Base-by-base conservation (phyloP, 2,797 vertebrate genomes). In the Knipowitschia caucasica region DNA sequence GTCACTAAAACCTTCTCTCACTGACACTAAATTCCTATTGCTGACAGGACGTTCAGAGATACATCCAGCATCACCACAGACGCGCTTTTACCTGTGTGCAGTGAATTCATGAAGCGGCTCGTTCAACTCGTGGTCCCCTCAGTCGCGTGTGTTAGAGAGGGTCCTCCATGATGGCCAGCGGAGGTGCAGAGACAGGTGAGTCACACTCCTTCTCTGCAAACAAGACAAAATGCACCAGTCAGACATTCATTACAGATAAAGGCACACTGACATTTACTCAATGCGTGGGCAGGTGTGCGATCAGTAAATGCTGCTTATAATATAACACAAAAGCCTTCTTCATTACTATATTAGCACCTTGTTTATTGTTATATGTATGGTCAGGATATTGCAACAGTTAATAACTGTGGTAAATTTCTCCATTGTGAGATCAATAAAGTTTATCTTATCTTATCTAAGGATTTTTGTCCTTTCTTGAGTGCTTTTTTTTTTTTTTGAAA, bases 51-150 rank as follows among this genome's bases (percentile, higher is more conserved):
- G 5, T 38, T 9, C 18, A 20, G 7, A 38, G 36, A 9, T 10
- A 10, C 9, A 7, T 10, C 27, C 5, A 21, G 45, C 27, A 18
- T 30, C 27, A 31, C 17, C 18, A 1, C 14, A 12, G 10, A 4
- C 10, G 20, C 35, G 45, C 73, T 76, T n/a, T n/a, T 57, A 89
- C 89, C 82, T 64, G 88, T 52, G 64, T 84, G 84, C 18, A 86
- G 71, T 50, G 87, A 89, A 71, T 82, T 91, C 89, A 91, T 89
- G 69, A 73, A 60, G 62, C 59, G 25, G 7, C 25, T 21, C 45
- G 40, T 43, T 36, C 29, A 29, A 24, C 27, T 30, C 49, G 49
- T 43, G 54, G 23, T 24, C 50, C 43, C 52, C 62, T 64, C 59
- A 8, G 60, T 40, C 21, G 15, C 31, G 62, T 39, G 47, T 26